Evolutionary conservation across 2,113 vertebrate species (phyloP).

Genomic region (Lampris incognitus): DNA sequence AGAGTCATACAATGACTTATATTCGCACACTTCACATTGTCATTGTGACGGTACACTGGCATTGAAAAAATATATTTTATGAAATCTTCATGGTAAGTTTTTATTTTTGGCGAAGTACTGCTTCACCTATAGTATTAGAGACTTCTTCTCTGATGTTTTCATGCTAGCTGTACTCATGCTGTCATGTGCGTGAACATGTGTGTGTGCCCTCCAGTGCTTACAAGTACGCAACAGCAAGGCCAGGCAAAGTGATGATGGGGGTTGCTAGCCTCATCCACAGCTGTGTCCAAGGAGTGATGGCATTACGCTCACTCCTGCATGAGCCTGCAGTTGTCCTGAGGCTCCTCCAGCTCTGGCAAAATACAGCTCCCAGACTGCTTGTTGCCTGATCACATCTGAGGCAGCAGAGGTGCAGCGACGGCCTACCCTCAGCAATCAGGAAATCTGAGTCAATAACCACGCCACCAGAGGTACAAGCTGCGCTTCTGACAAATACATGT

Average conservation of each 20-base stretch:
- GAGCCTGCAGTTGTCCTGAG: slow-evolving; percentile 42
- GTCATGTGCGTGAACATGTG: not conserved
- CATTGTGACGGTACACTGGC: no score
- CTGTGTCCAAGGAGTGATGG: slow-evolving; percentile 46
- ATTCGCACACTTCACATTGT: no score
- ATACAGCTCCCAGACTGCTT: slow-evolving; percentile 37
- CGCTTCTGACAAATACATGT: slow-evolving; percentile 16
- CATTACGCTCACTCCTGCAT: slow-evolving; percentile 32
- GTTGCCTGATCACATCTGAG: slow-evolving; percentile 47
- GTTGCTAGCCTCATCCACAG: slow-evolving; percentile 29
- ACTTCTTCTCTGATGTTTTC: no score
- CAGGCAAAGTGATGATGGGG: slow-evolving; percentile 3
- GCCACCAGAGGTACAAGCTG: slow-evolving; percentile 28
- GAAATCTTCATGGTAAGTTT: no score
- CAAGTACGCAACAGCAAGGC: slow-evolving; percentile 16
- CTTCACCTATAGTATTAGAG: no score
- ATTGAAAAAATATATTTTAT: no score
- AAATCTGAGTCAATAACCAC: slow-evolving; percentile 51
- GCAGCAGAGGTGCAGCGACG: slow-evolving; percentile 41
- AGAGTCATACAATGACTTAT: no score
- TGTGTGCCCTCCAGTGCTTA: not conserved
- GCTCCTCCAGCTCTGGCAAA: slow-evolving; percentile 33
- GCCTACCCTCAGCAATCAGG: slow-evolving; percentile 30
- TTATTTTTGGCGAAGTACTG: no score
- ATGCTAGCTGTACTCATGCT: not conserved